A percentile compares a stretch with the other conserved stretches of the same genome.
phyloP scores from a whole-genome alignment of 1,140 invertebrate genomes.

The Procambarus clarkii region DNA sequence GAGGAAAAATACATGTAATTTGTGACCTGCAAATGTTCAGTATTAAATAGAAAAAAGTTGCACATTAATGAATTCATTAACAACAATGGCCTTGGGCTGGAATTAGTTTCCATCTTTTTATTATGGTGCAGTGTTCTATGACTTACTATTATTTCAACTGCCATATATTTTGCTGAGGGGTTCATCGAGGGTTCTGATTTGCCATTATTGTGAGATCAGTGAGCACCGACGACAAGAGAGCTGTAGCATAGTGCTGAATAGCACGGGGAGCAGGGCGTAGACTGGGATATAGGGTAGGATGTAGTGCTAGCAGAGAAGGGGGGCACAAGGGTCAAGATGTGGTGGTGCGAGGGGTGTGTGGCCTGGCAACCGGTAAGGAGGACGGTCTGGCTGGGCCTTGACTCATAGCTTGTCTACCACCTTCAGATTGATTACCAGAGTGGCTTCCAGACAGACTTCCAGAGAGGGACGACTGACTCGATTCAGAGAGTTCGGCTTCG shows the following conservation, averaged over 20 bases:
- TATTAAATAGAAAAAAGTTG: not conserved
- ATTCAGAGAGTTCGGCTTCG: constrained; percentile 69
- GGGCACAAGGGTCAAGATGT: constrained; percentile 60
- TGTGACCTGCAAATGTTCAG: not conserved
- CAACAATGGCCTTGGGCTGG: not conserved
- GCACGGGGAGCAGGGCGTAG: constrained; percentile 34
- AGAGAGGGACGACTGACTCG: constrained; percentile 69
- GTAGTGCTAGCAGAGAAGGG: constrained; percentile 11
- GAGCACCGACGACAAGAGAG: constrained; percentile 58
- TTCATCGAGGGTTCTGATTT: constrained; percentile 18
- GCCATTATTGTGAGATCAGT: constrained; percentile 51
- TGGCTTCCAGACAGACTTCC: constrained; percentile 67
- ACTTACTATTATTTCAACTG: not conserved
- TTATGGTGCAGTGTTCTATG: not conserved
- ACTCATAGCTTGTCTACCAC: constrained; percentile 18
- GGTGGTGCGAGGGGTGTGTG: constrained; percentile 55
- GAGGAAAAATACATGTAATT: not conserved
- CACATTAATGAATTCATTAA: not conserved
- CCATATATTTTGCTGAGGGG: not conserved
- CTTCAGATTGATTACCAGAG: constrained; percentile 44
- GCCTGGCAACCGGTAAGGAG: constrained; percentile 68
- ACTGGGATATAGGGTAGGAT: constrained; percentile 19
- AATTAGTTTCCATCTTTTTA: constrained; percentile 1
- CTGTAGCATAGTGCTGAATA: constrained; percentile 62
- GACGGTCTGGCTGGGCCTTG: constrained; percentile 65